phyloP scores from a whole-genome alignment of 2,797 vertebrate genomes.

The Remorina albescens region DNA sequence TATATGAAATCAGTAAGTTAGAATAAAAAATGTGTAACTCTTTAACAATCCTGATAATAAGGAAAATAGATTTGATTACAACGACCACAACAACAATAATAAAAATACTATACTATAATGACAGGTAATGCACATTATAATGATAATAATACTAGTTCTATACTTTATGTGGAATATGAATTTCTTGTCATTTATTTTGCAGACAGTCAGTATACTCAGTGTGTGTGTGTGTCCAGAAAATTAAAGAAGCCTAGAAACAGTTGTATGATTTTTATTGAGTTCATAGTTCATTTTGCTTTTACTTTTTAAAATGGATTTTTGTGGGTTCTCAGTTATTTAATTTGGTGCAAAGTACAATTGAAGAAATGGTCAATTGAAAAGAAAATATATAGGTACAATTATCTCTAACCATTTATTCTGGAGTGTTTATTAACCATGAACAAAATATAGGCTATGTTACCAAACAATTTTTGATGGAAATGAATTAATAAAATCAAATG shows the following conservation, averaged over 20 bases:
- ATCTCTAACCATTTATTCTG: not conserved
- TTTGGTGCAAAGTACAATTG: not conserved
- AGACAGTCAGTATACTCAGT: no score
- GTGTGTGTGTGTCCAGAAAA: no score
- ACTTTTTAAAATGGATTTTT: not conserved
- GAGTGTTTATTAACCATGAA: no score
- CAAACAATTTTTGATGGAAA: not conserved
- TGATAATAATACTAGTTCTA: not conserved
- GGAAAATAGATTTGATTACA: not conserved
- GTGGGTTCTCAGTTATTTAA: not conserved
- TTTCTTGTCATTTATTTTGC: not conserved
- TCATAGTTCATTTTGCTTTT: constrained; percentile 1
- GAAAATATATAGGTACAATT: not conserved
- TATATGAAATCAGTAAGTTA: not conserved
- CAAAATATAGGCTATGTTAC: not conserved
- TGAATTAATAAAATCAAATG: not conserved
- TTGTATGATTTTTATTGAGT: not conserved
- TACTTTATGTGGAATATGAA: not conserved
- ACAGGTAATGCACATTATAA: not conserved
- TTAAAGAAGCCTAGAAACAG: constrained; percentile 12
- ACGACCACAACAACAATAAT: no score
- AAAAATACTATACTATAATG: no score
- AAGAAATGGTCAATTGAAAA: not conserved
- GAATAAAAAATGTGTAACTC: not conserved
- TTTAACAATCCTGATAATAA: not conserved